A percentile compares a stretch with the other conserved stretches of the same genome.
Evolutionary conservation across 2,888 invertebrate genomes (phyloP).

Genomic region (Isotomurus palustris): DNA sequence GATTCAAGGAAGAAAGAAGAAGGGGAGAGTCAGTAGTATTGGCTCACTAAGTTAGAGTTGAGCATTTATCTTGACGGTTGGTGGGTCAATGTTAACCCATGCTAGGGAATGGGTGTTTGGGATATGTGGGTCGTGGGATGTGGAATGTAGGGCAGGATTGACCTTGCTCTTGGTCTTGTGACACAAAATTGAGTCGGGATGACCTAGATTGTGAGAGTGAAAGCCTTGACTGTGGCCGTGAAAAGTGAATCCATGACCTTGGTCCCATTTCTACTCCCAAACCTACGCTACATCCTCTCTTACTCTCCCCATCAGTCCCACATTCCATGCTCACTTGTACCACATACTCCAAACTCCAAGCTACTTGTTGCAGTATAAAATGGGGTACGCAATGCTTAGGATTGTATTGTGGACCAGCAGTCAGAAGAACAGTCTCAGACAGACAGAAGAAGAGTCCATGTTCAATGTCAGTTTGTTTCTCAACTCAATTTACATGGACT

Average conservation of each 20-base stretch:
- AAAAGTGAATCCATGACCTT: constrained; percentile 27
- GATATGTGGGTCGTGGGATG: constrained; percentile 2
- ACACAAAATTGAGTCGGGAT: constrained; percentile 22
- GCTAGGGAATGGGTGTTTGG: neutral
- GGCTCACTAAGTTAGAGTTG: too few species aligned
- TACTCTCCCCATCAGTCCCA: neutral
- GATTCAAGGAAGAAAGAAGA: too few species aligned
- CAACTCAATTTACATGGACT: too few species aligned
- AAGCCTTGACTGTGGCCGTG: constrained; percentile 42
- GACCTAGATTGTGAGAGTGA: constrained; percentile 26
- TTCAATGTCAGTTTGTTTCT: constrained; percentile 6
- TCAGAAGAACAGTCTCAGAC: too few species aligned
- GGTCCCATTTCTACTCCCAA: constrained; percentile 24
- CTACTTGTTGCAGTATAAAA: too few species aligned
- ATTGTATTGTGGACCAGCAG: too few species aligned
- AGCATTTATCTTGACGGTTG: too few species aligned
- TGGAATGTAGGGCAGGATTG: constrained; percentile 36
- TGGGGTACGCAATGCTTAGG: neutral
- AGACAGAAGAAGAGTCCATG: constrained; percentile 5
- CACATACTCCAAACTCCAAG: too few species aligned
- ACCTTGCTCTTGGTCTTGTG: constrained; percentile 35
- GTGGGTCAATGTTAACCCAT: neutral
- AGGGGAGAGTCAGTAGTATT: too few species aligned
- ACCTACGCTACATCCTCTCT: neutral
- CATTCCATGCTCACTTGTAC: too few species aligned